Evolutionary conservation across 2,888 invertebrate genomes (phyloP).

Genomic region (Chymomyza amoena): DNA sequence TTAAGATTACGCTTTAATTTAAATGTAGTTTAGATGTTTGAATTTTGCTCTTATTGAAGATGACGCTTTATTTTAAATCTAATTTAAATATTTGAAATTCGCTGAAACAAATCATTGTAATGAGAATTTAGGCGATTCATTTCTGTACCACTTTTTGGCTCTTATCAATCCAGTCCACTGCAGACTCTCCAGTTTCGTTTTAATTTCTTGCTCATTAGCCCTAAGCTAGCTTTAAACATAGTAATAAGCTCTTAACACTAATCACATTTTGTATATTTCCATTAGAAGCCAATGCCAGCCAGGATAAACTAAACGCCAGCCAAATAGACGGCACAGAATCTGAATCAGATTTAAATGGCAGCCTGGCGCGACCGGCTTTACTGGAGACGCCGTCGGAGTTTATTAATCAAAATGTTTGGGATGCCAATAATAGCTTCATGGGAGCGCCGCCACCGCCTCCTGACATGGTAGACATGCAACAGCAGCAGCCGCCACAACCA

Average conservation of each 20-base stretch:
- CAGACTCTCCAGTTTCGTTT: neutral
- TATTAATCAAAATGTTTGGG: conserved; percentile 60
- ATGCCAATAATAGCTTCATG: conserved; percentile 51
- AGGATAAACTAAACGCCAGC: conserved; percentile 32
- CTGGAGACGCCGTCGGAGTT: conserved; percentile 74
- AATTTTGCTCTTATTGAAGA: too few species aligned
- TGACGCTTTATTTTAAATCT: too few species aligned
- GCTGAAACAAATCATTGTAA: too few species aligned
- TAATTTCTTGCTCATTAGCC: neutral
- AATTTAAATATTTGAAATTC: too few species aligned
- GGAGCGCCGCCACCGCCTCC: conserved; percentile 17
- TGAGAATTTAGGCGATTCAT: too few species aligned
- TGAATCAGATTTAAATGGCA: conserved; percentile 52
- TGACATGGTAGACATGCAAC: conserved; percentile 32
- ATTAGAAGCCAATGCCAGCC: conserved; percentile 44
- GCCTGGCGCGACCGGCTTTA: conserved; percentile 63
- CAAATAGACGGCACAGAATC: conserved; percentile 28
- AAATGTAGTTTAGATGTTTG: too few species aligned
- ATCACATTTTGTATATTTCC: conserved; percentile 8
- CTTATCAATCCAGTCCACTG: too few species aligned
- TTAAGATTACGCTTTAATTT: too few species aligned
- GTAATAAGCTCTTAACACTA: neutral
- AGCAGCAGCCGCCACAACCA: conserved; percentile 39
- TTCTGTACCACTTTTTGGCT: too few species aligned
- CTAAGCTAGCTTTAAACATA: neutral